Evolutionary conservation across 2,888 invertebrate genomes (phyloP).

Genomic region (Drosophila koepferae): DNA sequence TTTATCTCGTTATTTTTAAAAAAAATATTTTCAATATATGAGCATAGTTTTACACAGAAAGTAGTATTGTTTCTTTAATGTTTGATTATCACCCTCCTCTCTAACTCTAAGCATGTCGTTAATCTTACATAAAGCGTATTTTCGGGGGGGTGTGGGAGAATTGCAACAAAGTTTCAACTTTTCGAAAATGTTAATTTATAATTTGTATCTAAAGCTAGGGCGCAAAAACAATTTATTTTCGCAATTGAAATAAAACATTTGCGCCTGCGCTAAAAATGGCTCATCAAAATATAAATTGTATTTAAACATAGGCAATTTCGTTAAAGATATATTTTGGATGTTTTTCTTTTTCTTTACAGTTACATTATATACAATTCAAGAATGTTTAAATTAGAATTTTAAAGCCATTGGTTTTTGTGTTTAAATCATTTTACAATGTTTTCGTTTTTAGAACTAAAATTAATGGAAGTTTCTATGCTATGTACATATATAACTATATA

Average conservation of each 20-base stretch:
- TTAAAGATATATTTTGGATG: slow-evolving; percentile 21
- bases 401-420: slow-evolving; percentile 65
- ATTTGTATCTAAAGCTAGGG: slow-evolving; percentile 19
- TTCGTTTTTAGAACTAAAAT: slow-evolving; percentile 64
- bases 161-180: slow-evolving; percentile 67
- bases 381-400: slow-evolving; percentile 71
- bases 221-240: slow-evolving; percentile 60
- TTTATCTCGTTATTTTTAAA: slow-evolving; percentile 1
- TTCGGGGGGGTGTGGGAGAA: slow-evolving; percentile 23
- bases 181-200: slow-evolving; percentile 15
- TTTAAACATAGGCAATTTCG: slow-evolving; percentile 36
- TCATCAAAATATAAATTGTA: slow-evolving; percentile 29
- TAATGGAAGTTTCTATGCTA: slow-evolving; percentile 65
- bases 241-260: slow-evolving; percentile 53
- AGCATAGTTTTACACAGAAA: slow-evolving; percentile 73
- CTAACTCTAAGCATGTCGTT: slow-evolving; percentile 42
- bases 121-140: slow-evolving; percentile 58
- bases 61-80: slow-evolving; percentile 42
- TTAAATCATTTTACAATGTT: slow-evolving; percentile 46
- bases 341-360: slow-evolving; percentile 18
- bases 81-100: slow-evolving; percentile 47
- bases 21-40: slow-evolving; percentile 53
- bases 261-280: slow-evolving; percentile 32
- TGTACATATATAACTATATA: slow-evolving; percentile 1
- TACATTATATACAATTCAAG: slow-evolving; percentile 72